Evolutionary conservation across 2,888 invertebrate genomes (phyloP).

Genomic region (Aphrophora alni): DNA sequence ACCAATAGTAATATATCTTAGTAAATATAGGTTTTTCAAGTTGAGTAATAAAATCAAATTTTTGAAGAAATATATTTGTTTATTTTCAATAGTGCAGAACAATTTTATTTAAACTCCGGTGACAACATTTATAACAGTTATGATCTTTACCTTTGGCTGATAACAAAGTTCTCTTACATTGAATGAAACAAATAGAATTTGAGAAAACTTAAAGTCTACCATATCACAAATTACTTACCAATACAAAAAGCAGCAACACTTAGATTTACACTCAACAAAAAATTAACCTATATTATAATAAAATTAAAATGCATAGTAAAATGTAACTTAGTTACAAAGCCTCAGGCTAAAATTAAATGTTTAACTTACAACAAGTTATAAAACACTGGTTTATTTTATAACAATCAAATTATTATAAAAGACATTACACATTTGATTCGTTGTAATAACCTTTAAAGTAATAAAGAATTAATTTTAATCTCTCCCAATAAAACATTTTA

Average conservation of each 20-base stretch:
- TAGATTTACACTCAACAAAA: background rate
- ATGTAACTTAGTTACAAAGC: too few species aligned
- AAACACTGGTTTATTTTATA: background rate
- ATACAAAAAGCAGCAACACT: background rate
- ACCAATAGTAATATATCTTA: too few species aligned
- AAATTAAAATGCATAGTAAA: background rate
- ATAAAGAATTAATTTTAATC: too few species aligned
- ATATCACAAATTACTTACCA: background rate
- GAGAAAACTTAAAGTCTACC: background rate
- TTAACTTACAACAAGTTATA: background rate
- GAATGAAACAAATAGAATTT: background rate
- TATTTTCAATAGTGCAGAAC: background rate
- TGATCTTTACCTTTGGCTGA: background rate
- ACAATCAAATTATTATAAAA: background rate
- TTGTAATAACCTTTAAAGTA: background rate
- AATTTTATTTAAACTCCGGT: background rate
- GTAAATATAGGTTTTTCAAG: too few species aligned
- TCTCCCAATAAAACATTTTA: too few species aligned
- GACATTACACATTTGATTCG: background rate
- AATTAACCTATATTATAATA: background rate
- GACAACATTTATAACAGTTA: background rate
- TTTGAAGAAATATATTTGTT: background rate
- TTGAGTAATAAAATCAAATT: slow-evolving; percentile 59
- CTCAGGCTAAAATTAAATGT: too few species aligned
- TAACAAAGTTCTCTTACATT: background rate